phyloP scores from a whole-genome alignment of 2,797 vertebrate genomes.

The Pantherophis alleghaniensis region DNA sequence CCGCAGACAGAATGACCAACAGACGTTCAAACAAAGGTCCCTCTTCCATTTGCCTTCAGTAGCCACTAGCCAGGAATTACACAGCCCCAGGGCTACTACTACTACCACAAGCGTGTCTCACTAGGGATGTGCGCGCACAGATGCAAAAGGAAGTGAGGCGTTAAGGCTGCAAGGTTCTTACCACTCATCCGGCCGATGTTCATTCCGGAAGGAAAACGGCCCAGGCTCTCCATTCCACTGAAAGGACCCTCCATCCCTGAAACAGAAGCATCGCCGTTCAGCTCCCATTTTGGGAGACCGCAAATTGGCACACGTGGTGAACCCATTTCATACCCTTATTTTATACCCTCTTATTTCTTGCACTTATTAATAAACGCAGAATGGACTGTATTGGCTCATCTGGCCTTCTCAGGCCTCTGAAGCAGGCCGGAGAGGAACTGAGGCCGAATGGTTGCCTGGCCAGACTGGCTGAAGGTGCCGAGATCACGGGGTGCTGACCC shows the following conservation, averaged over 20 bases:
- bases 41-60: background rate
- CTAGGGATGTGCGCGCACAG: accelerated
- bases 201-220: conserved; percentile 91
- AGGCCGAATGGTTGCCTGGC: too few species aligned
- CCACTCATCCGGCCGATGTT: conserved; percentile 90
- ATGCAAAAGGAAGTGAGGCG: background rate
- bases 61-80: background rate
- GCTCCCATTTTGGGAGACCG: background rate
- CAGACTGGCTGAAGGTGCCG: background rate
- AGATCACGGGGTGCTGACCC: background rate
- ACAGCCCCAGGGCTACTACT: background rate
- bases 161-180: conserved; percentile 58
- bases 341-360: background rate
- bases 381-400: too few species aligned
- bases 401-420: background rate
- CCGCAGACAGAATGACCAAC: background rate
- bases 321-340: background rate
- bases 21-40: background rate
- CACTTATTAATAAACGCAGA: background rate
- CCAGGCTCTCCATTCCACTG: conserved; percentile 84
- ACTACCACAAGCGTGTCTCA: background rate
- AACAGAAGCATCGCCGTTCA: conserved; percentile 18
- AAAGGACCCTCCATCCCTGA: conserved; percentile 92
- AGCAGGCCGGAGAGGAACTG: background rate
- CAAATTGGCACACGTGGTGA: background rate